Evolutionary conservation across 1,140 invertebrate genomes (phyloP).

Genomic region (Pteromalus puparum): DNA sequence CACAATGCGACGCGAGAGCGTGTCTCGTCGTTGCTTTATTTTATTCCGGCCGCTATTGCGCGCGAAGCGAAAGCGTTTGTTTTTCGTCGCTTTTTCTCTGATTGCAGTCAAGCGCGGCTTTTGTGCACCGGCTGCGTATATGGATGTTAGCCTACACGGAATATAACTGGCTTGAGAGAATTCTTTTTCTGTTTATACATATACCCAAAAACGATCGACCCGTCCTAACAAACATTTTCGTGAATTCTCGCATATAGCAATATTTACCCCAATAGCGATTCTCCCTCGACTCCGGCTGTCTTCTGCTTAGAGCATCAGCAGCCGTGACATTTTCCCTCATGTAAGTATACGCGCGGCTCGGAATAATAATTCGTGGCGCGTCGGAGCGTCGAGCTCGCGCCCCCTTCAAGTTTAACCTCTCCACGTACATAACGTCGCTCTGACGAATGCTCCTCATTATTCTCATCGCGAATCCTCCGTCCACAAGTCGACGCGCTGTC

Average conservation of each 20-base stretch:
- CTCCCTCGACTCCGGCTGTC: neutral
- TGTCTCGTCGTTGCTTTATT: neutral
- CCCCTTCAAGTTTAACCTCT: neutral
- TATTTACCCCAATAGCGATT: too few relatives aligned
- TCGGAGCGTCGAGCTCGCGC: neutral
- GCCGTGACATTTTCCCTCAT: neutral
- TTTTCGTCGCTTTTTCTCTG: slow-evolving; percentile 3
- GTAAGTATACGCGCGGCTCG: neutral
- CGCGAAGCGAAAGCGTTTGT: slow-evolving; percentile 2
- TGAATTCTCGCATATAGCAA: too few relatives aligned
- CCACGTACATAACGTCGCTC: neutral
- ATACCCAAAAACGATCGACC: too few relatives aligned
- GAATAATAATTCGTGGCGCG: slow-evolving; percentile 3
- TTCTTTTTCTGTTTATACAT: too few relatives aligned
- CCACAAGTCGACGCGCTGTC: neutral
- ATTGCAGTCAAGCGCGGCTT: neutral
- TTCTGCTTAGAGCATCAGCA: too few relatives aligned
- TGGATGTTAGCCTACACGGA: neutral
- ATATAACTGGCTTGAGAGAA: too few relatives aligned
- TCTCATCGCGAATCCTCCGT: slow-evolving; percentile 33
- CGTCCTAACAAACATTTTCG: too few relatives aligned
- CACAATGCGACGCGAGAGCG: neutral
- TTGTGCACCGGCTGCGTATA: neutral
- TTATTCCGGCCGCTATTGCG: neutral
- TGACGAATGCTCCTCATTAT: slow-evolving; percentile 49